These are phyloP conservation scores for Achroia grisella DNA, from an alignment of 1,140 invertebrate genomes.

Conservation along the genomic window DNA sequence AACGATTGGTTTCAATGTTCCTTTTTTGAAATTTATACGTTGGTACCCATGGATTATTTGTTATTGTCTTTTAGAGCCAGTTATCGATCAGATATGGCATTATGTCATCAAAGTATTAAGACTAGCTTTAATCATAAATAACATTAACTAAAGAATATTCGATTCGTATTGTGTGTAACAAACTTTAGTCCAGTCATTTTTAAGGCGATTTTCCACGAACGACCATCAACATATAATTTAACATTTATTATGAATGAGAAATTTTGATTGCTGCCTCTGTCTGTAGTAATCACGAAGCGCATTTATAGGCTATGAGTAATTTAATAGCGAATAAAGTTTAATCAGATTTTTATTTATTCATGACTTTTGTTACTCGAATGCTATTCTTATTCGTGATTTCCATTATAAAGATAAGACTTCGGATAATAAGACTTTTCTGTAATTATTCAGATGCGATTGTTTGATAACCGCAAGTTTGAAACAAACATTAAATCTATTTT, in stretches of 20 bases:
- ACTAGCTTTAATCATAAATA: too few species aligned
- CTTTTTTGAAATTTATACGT: too few species aligned
- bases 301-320: constrained; percentile 10
- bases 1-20: background rate
- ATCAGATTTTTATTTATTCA: constrained; percentile 58
- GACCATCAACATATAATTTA: constrained; percentile 10
- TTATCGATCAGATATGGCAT: too few species aligned
- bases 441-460: too few species aligned
- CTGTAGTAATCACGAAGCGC: background rate
- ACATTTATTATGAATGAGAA: constrained; percentile 30
- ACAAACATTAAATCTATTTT: too few species aligned
- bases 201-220: too few species aligned
- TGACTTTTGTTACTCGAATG: constrained; percentile 24
- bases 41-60: too few species aligned
- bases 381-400: constrained; percentile 40
- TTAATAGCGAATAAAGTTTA: constrained; percentile 15
- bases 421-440: constrained; percentile 12
- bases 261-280: constrained; percentile 11
- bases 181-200: too few species aligned
- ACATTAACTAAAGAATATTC: background rate
- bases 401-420: constrained; percentile 51
- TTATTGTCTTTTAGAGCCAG: too few species aligned
- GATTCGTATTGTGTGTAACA: too few species aligned
- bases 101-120: too few species aligned
- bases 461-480: too few species aligned